These are phyloP conservation scores for Andrena chrysosceles DNA, from an alignment of 2,888 invertebrate genomes.

Conservation along the genomic window DNA sequence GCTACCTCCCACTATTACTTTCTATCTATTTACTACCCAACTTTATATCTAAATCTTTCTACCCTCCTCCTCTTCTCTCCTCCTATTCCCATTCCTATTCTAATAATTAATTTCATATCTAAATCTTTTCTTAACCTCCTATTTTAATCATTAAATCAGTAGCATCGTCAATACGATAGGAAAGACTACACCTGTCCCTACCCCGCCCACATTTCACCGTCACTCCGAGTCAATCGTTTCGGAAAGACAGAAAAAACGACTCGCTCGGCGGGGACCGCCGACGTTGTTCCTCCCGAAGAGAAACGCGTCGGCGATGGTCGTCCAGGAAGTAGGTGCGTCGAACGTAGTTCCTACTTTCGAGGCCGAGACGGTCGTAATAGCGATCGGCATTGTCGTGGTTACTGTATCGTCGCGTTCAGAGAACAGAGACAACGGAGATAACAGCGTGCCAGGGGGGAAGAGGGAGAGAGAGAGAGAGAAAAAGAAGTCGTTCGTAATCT, in stretches of 20 bases:
- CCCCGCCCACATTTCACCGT: not conserved
- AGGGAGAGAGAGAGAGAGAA: conserved; percentile 49
- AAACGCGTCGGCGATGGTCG: conserved; percentile 20
- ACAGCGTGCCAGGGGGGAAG: conserved; percentile 25
- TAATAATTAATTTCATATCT: no score
- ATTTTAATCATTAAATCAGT: not conserved
- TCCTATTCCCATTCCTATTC: no score
- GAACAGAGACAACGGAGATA: conserved; percentile 41
- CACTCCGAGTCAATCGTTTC: not conserved
- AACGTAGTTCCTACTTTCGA: conserved; percentile 71
- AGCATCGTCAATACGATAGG: not conserved
- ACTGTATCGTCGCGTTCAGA: conserved; percentile 40
- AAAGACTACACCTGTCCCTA: not conserved
- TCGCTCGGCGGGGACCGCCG: not conserved
- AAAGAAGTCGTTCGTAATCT: conserved; percentile 72
- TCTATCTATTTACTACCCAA: no score
- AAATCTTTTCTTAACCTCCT: no score
- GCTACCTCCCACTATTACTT: no score
- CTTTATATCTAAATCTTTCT: no score
- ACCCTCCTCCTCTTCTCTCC: no score
- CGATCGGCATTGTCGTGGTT: conserved; percentile 78
- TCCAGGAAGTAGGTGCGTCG: conserved; percentile 77
- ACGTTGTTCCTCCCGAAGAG: conserved; percentile 2
- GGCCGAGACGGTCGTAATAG: conserved; percentile 75
- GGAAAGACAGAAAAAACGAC: not conserved